Evolutionary conservation across 2,888 invertebrate genomes (phyloP).

Genomic region (Leucania comma): DNA sequence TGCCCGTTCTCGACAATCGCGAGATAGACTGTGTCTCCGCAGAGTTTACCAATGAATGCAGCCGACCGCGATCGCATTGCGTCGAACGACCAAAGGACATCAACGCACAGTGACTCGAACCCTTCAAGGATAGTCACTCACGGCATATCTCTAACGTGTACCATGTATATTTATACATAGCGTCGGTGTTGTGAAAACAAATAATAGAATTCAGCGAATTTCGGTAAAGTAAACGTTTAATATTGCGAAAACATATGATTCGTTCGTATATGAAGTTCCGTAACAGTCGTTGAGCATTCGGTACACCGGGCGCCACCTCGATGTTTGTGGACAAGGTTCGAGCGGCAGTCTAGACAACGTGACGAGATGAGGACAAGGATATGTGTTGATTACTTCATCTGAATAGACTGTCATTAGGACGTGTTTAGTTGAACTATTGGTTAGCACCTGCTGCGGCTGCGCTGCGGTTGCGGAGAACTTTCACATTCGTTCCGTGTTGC

Average conservation of each 20-base stretch:
- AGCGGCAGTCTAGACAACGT: constrained; percentile 27
- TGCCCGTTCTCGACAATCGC: constrained; percentile 79
- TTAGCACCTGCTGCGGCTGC: constrained; percentile 83
- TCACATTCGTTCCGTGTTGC: constrained; percentile 88
- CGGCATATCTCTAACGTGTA: constrained; percentile 72
- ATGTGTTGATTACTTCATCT: constrained; percentile 58
- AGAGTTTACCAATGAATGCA: constrained; percentile 81
- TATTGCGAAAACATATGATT: constrained; percentile 73
- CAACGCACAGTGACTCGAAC: constrained; percentile 75
- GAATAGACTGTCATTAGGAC: constrained; percentile 63
- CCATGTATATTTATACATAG: constrained; percentile 70
- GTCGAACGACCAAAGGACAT: constrained; percentile 82
- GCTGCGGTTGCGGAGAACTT: constrained; percentile 84
- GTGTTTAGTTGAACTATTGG: constrained; percentile 75
- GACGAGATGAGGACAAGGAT: constrained; percentile 42
- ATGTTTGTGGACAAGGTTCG: constrained; percentile 28
- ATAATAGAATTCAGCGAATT: constrained; percentile 53
- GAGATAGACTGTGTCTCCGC: constrained; percentile 83
- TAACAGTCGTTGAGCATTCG: constrained; percentile 70
- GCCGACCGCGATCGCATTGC: constrained; percentile 81
- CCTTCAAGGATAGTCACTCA: constrained; percentile 83
- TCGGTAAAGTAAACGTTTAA: constrained; percentile 65
- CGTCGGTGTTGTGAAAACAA: constrained; percentile 73
- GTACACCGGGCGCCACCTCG: constrained; percentile 52
- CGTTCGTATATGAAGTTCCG: constrained; percentile 63